Conservation (phyloP, 2,113 vertebrate genomes). For the Dascyllus trimaculatus region DNA sequence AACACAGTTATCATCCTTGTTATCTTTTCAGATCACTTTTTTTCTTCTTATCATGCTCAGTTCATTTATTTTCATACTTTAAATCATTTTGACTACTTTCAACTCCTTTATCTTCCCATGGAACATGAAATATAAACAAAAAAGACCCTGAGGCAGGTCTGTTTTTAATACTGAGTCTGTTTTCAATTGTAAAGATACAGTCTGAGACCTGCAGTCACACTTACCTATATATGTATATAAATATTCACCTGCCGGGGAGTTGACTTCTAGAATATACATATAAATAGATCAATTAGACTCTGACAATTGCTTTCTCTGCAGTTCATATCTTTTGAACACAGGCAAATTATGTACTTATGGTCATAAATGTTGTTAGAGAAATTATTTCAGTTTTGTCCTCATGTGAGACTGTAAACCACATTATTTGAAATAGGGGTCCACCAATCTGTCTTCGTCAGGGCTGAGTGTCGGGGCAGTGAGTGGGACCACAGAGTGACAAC, state of each 20-base stretch:
- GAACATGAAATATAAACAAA: constrained; percentile 1
- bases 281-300: neutral
- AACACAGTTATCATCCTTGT: constrained; percentile 18
- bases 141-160: neutral
- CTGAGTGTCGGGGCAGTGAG: no score
- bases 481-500: no score
- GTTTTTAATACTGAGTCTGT: neutral
- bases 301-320: neutral
- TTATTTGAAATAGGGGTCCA: no score
- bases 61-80: constrained; percentile 23
- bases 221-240: no score
- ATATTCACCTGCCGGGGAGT: no score
- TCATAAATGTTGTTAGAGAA: neutral
- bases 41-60: constrained; percentile 1
- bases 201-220: constrained; percentile 1
- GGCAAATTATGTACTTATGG: neutral
- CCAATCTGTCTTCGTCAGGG: no score
- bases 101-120: neutral
- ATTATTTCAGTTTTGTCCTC: no score
- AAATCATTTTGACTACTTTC: neutral
- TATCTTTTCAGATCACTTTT: constrained; percentile 25
- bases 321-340: neutral
- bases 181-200: neutral
- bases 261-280: neutral
- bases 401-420: no score